These are phyloP conservation scores for Crepidodera aurea DNA, from an alignment of 2,888 invertebrate species.

Conservation along the genomic window DNA sequence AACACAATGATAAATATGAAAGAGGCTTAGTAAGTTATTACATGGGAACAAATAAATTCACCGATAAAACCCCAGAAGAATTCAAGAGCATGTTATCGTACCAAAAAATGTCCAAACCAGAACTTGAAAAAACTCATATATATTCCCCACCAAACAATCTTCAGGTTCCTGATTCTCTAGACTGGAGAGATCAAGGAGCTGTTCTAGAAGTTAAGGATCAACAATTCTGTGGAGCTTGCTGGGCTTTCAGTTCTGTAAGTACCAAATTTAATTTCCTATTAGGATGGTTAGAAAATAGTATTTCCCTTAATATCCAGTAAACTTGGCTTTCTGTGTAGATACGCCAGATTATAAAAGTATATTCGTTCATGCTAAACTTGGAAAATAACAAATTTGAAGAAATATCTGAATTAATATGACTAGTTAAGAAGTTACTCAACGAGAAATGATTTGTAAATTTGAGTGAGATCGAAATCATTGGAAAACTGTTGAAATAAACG, in stretches of 20 bases:
- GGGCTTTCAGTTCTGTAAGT: slow-evolving; percentile 9
- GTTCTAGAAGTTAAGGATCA: slow-evolving; percentile 5
- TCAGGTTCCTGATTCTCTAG: not conserved
- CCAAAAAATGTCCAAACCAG: not conserved
- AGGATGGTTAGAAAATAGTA: too few relatives aligned
- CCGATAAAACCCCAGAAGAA: slow-evolving; percentile 36
- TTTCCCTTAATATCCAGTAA: too few relatives aligned
- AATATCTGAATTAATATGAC: too few relatives aligned
- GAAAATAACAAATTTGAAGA: too few relatives aligned
- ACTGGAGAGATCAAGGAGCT: slow-evolving; percentile 3
- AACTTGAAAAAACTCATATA: not conserved
- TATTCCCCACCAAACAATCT: not conserved
- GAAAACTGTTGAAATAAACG: too few relatives aligned
- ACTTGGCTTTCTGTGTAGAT: too few relatives aligned
- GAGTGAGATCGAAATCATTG: too few relatives aligned
- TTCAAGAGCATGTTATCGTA: slow-evolving; percentile 7
- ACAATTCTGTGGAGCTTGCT: not conserved
- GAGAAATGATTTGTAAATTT: too few relatives aligned
- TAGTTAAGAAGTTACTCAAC: too few relatives aligned
- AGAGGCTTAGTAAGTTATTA: slow-evolving; percentile 31
- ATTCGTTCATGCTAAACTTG: too few relatives aligned
- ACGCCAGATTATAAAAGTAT: too few relatives aligned
- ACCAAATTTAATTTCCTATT: too few relatives aligned
- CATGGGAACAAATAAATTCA: slow-evolving; percentile 33
- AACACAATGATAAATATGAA: slow-evolving; percentile 36